Evolutionary conservation across 1,140 invertebrate species (phyloP).

Genomic region (Aethina tumida): DNA sequence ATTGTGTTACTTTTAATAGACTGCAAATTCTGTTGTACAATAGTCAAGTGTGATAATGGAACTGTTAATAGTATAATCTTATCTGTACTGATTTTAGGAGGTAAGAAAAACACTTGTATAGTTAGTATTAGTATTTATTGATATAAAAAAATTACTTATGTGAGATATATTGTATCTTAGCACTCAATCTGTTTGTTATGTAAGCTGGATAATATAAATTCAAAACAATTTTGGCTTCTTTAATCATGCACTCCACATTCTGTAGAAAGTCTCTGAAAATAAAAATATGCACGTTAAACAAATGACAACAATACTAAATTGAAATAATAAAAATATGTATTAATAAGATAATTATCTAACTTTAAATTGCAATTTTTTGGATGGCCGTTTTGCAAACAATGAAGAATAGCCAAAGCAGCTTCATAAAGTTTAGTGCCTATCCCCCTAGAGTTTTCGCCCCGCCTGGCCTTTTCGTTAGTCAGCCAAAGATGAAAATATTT

Average conservation of each 20-base stretch:
- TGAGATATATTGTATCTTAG: slow-evolving; percentile 25
- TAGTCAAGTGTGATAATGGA: too few species aligned
- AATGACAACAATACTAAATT: neutral
- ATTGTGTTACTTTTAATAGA: neutral
- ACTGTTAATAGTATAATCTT: too few species aligned
- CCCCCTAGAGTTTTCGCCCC: slow-evolving; percentile 20
- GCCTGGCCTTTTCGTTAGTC: slow-evolving; percentile 22
- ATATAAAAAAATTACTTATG: slow-evolving; percentile 20
- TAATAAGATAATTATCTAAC: slow-evolving; percentile 12
- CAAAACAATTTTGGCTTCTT: slow-evolving; percentile 23
- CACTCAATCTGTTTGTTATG: slow-evolving; percentile 24
- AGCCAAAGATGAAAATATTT: slow-evolving; percentile 27
- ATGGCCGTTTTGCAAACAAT: slow-evolving; percentile 20
- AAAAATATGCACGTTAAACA: slow-evolving; percentile 3
- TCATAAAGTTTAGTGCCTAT: slow-evolving; percentile 26
- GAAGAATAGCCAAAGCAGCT: slow-evolving; percentile 24
- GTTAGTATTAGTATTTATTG: slow-evolving; percentile 8
- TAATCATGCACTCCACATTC: slow-evolving; percentile 24
- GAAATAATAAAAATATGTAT: slow-evolving; percentile 1
- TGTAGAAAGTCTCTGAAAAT: slow-evolving; percentile 22
- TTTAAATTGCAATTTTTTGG: slow-evolving; percentile 24
- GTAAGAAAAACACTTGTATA: slow-evolving; percentile 1
- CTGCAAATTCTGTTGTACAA: too few species aligned
- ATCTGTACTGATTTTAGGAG: too few species aligned
- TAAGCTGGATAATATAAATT: slow-evolving; percentile 27